A percentile compares a stretch with the other conserved stretches of the same genome.
Conservation (phyloP, 1,140 invertebrate species). For the Andrena cerasifolii region DNA sequence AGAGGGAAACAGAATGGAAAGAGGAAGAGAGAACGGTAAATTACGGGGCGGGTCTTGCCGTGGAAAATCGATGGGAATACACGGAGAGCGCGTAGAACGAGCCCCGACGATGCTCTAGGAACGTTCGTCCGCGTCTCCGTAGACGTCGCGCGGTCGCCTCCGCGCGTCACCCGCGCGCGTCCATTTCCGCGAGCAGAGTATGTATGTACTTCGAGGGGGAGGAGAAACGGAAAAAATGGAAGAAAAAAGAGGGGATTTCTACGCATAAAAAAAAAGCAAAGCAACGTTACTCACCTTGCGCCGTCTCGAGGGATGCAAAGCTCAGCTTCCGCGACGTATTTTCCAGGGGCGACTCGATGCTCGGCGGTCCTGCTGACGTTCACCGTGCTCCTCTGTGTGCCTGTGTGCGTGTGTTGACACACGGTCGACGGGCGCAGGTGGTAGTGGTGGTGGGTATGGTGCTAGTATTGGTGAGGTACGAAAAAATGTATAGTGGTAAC, state of each 20-base stretch:
- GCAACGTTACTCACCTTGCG: conserved; percentile 16
- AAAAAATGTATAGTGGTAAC: conserved; percentile 49
- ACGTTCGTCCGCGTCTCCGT: conserved; percentile 17
- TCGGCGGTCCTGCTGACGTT: conserved; percentile 25
- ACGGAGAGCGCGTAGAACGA: conserved; percentile 16
- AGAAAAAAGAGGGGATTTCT: too few relatives aligned
- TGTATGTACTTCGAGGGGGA: background rate
- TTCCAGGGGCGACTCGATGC: conserved; percentile 25
- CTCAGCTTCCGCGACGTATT: background rate
- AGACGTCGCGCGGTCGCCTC: background rate
- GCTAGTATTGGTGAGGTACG: conserved; percentile 37
- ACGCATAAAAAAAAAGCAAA: too few relatives aligned
- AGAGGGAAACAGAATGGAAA: background rate
- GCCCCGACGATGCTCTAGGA: background rate
- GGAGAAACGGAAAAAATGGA: background rate
- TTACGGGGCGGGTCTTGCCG: conserved; percentile 57
- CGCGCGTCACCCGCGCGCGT: background rate
- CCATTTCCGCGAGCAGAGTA: conserved; percentile 33
- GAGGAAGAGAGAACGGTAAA: conserved; percentile 19
- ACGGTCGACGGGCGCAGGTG: conserved; percentile 41
- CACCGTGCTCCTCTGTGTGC: background rate
- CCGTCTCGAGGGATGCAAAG: conserved; percentile 5
- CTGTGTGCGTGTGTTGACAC: conserved; percentile 37
- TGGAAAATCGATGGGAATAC: conserved; percentile 57
- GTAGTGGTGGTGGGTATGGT: conserved; percentile 11